These are phyloP conservation scores for Strigamia transsilvanica DNA, from an alignment of 2,888 invertebrate genomes.

Conservation along the genomic window DNA sequence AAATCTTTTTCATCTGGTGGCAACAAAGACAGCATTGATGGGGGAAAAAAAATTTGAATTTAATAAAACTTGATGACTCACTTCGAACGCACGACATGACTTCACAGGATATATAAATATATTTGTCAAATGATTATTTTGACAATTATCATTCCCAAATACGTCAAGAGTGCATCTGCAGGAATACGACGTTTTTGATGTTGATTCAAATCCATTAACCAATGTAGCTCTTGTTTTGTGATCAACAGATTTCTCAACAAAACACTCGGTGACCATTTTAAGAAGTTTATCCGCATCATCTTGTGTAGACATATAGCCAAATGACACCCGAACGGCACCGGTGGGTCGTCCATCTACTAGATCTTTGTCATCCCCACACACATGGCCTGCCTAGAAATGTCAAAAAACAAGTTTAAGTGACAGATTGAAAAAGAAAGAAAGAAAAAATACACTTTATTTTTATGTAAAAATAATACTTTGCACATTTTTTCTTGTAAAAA, in stretches of 20 bases:
- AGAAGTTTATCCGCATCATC: constrained; percentile 77
- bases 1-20: background rate
- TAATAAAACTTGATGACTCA: constrained; percentile 54
- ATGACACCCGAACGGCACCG: constrained; percentile 89
- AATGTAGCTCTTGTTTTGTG: background rate
- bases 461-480: background rate
- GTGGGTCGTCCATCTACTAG: constrained; percentile 86
- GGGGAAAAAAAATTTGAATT: background rate
- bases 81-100: constrained; percentile 81
- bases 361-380: constrained; percentile 89
- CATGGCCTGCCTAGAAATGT: constrained; percentile 76
- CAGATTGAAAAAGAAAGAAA: background rate
- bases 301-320: constrained; percentile 86
- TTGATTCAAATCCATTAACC: background rate
- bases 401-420: constrained; percentile 54
- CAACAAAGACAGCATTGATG: background rate
- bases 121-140: constrained; percentile 62
- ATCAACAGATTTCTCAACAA: constrained; percentile 62
- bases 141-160: constrained; percentile 17
- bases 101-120: constrained; percentile 87
- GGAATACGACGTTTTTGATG: background rate
- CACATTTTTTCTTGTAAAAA: background rate
- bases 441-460: background rate
- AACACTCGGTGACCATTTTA: constrained; percentile 78
- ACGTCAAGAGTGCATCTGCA: constrained; percentile 26